Conservation (phyloP, 2,888 invertebrate species). For the Neria commutata region DNA sequence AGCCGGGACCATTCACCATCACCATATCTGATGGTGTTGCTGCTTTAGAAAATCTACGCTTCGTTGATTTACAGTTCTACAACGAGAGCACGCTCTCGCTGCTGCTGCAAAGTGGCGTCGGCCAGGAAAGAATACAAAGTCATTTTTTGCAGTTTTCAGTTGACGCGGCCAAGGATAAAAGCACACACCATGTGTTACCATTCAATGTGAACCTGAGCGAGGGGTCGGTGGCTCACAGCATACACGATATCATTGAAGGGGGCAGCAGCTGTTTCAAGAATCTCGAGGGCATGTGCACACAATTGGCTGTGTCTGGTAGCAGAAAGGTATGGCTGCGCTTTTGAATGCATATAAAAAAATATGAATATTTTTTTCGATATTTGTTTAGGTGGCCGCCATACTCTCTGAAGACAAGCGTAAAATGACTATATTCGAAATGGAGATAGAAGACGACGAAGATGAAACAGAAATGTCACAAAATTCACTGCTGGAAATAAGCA, state of each 20-base stretch:
- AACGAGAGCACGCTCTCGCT: slow-evolving; percentile 71
- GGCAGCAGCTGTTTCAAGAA: slow-evolving; percentile 64
- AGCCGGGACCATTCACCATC: slow-evolving; percentile 58
- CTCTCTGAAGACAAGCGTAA: slow-evolving; percentile 79
- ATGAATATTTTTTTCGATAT: slow-evolving; percentile 26
- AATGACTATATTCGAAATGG: slow-evolving; percentile 89
- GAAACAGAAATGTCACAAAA: slow-evolving; percentile 68
- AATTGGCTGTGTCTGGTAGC: slow-evolving; percentile 84
- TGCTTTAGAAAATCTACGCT: slow-evolving; percentile 59
- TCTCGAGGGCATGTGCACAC: slow-evolving; percentile 70
- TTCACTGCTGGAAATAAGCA: slow-evolving; percentile 57
- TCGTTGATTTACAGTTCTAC: slow-evolving; percentile 80
- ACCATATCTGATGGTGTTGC: slow-evolving; percentile 15
- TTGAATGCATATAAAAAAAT: background rate
- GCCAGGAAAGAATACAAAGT: slow-evolving; percentile 62
- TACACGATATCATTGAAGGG: slow-evolving; percentile 64
- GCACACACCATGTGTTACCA: slow-evolving; percentile 52
- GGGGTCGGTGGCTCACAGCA: slow-evolving; percentile 62
- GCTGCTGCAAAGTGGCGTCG: slow-evolving; percentile 67
- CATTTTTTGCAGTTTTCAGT: slow-evolving; percentile 63
- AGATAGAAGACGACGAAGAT: slow-evolving; percentile 90
- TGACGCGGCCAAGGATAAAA: slow-evolving; percentile 58
- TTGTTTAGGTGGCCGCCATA: slow-evolving; percentile 75
- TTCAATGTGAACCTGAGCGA: slow-evolving; percentile 47
- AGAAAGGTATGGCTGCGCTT: slow-evolving; percentile 58